phyloP scores from a whole-genome alignment of 1,140 invertebrate genomes.

The Probaryconus sp. region DNA sequence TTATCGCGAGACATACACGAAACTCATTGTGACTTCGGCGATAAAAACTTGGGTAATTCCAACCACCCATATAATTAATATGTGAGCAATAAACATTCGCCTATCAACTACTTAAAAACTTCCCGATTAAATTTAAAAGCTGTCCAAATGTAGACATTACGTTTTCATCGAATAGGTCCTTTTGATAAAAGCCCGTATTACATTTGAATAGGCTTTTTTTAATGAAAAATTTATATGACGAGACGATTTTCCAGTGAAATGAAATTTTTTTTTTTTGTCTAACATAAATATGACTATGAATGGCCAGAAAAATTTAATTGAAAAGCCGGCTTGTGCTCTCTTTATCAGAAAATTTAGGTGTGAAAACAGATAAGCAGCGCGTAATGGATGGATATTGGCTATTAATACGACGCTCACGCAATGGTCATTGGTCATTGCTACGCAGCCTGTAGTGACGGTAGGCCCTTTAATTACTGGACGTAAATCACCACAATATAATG shows the following conservation, averaged over 20 bases:
- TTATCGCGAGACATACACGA: background rate
- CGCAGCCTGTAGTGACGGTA: slow-evolving; percentile 44
- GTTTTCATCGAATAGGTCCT: too few relatives aligned
- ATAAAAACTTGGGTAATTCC: background rate
- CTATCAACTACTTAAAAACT: too few relatives aligned
- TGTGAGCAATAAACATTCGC: too few relatives aligned
- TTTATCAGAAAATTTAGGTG: background rate
- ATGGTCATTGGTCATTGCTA: slow-evolving; percentile 44
- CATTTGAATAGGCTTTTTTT: too few relatives aligned
- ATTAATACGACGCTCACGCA: slow-evolving; percentile 48
- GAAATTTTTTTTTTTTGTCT: too few relatives aligned
- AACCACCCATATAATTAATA: background rate
- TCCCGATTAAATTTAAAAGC: too few relatives aligned
- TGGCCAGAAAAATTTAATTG: background rate
- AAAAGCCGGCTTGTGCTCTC: background rate
- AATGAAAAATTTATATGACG: too few relatives aligned
- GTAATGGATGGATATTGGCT: slow-evolving; percentile 27
- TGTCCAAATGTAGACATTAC: too few relatives aligned
- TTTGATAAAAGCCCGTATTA: too few relatives aligned
- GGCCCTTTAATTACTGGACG: slow-evolving; percentile 40
- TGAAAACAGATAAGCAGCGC: background rate
- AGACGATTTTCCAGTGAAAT: too few relatives aligned
- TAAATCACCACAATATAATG: slow-evolving; percentile 25
- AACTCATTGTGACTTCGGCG: background rate
- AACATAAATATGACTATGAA: background rate